phyloP scores from a whole-genome alignment of 2,888 invertebrate genomes.

The Linnaemya tessellans region DNA sequence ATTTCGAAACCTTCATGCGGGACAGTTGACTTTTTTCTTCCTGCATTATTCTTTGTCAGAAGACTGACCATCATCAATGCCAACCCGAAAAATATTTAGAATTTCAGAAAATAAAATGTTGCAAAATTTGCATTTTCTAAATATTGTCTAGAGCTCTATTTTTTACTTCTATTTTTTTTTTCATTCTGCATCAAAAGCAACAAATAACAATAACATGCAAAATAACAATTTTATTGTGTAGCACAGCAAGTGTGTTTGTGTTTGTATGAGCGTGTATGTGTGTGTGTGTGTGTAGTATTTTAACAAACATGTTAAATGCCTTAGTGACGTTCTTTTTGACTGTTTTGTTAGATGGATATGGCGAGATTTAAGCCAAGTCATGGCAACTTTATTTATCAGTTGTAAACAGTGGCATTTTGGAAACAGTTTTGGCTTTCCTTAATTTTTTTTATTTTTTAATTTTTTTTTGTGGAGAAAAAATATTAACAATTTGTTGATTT shows the following conservation, averaged over 20 bases:
- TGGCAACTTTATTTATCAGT: constrained; percentile 56
- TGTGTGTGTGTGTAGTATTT: background rate
- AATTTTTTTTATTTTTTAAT: background rate
- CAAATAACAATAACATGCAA: constrained; percentile 48
- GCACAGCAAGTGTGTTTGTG: background rate
- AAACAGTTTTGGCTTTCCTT: background rate
- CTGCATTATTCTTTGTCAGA: constrained; percentile 35
- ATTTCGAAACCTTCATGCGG: constrained; percentile 57
- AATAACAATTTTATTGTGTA: constrained; percentile 38
- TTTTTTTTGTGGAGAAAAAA: background rate
- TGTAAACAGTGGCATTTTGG: constrained; percentile 22
- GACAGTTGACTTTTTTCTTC: constrained; percentile 49
- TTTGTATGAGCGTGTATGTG: background rate
- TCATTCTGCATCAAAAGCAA: constrained; percentile 42
- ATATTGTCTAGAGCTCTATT: constrained; percentile 70
- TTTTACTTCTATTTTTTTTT: constrained; percentile 35
- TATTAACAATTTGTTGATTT: background rate
- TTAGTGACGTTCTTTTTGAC: constrained; percentile 51
- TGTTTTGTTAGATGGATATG: constrained; percentile 6
- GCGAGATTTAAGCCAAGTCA: constrained; percentile 41
- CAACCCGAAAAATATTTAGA: constrained; percentile 40
- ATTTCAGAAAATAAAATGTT: constrained; percentile 48
- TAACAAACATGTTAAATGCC: constrained; percentile 64
- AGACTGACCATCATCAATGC: constrained; percentile 66
- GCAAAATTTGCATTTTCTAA: constrained; percentile 81